Evolutionary conservation across 2,888 invertebrate species (phyloP), one percentile per base, ranked within the genome.

Genomic region (Perithous albicinctus): DNA sequence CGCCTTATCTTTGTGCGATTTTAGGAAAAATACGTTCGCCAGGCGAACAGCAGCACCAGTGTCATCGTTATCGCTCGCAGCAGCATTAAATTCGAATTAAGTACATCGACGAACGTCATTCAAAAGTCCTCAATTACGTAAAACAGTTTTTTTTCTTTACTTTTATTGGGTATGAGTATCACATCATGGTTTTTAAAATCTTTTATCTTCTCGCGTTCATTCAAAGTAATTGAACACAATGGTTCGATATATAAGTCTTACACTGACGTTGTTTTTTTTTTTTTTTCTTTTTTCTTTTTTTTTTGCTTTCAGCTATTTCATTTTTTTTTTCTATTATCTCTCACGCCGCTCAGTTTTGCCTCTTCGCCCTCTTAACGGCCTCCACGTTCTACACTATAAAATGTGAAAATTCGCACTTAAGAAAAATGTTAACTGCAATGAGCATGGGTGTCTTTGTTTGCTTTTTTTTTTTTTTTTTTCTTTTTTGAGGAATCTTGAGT

Each of bases 221-320:
- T 78, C 73, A 85, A 86, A 86, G 80, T 84, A 87, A 87, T 85
- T 89, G 89, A 88, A 88, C 88, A 88, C 87, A 88, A 85, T 80
- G 84, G 87, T 85, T 87, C 85, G 82, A 86, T 85, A 85, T 86
- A 84, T 84, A 85, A 86, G 85, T 86, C 78, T 82, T 84, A 85
- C 82, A 79, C 78, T 83, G 84, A 84, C 84, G 67, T 82, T 82
- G 78, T 83, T 78, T 66, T 83, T 83, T 77, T 79, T 80, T 78
- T 73, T 23, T 66, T 69, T 59, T 70, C 54, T 51, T 26, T 83
- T 83, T 77, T 79, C 78, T 78, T 73, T 23, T 59, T 81, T 70
- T 63, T 51, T 76, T 63, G 56, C 66, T 56, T 78, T 54, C 69
- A 54, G 67, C 64, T 75, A 70, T 80, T 77, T 23, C 67, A 73